Conservation (phyloP, 2,797 vertebrate genomes). For the Pseudocheirus occidentalis region DNA sequence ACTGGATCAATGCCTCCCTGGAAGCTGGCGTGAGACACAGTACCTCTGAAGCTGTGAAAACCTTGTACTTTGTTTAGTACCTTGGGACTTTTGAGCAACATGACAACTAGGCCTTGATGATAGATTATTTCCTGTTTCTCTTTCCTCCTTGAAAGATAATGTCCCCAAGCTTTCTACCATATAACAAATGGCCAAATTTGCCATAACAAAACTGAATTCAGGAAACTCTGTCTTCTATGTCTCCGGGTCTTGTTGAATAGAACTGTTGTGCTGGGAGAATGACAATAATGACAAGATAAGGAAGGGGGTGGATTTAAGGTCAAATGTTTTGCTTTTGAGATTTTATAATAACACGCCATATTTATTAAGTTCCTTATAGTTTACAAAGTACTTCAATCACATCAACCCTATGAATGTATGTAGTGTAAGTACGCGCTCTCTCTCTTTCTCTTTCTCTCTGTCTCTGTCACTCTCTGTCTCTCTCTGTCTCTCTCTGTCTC, state of each 20-base stretch:
- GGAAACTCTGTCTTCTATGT: constrained; percentile 10
- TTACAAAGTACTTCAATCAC: neutral
- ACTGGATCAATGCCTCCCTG: neutral
- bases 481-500: too few relatives aligned
- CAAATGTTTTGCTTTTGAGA: neutral
- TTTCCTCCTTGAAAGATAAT: neutral
- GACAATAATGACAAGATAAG: neutral
- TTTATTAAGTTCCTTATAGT: neutral
- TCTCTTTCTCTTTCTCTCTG: neutral
- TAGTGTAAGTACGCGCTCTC: neutral
- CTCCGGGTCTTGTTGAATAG: neutral
- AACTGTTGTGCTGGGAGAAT: constrained; percentile 11
- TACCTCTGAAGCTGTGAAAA: neutral
- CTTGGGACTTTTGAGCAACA: neutral
- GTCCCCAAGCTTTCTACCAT: neutral
- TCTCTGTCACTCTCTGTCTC: too few relatives aligned
- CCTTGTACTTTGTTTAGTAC: constrained; percentile 7
- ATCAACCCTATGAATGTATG: neutral
- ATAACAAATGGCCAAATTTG: neutral
- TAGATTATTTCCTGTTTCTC: constrained; percentile 15
- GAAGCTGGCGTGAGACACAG: neutral
- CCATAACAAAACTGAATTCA: neutral
- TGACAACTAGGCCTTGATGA: constrained; percentile 5
- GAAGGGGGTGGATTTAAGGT: constrained; percentile 22
- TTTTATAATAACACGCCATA: constrained; percentile 10